Evolutionary conservation across 2,113 vertebrate genomes (phyloP), one percentile per base, ranked within the genome.

Genomic region (Corydoras maculifer): DNA sequence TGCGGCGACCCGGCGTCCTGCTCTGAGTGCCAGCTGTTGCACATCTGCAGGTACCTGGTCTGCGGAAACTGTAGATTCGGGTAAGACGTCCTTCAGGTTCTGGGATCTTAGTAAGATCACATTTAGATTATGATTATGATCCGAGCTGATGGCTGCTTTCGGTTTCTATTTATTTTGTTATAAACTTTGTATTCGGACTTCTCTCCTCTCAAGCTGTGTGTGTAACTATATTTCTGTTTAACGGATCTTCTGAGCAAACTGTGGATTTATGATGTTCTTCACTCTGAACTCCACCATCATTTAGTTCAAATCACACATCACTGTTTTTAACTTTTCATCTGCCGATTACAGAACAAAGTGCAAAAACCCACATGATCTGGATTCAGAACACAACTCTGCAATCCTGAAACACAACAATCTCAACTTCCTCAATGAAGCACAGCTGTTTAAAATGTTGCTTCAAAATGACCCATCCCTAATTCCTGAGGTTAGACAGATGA

Each of bases 381-480:
- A 3, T 12, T 73, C 65, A 3, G 11, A 43, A 11, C 3, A 88
- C 59, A 90, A 90, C 35, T 18, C 2, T 0, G 5, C 11, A 5
- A 12, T 87, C 10, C 68, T 91, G 70, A 70, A 2, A 50, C 78
- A 32, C 10, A 0, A 65, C 8, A 73, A 31, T 43, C 82, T 89
- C 14, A 51, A 81, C 0, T 65, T 78, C 9, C 74, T 91, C 72
- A 67, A 77, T 0, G 81, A 80, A 18, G 79, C 68, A 59, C 82
- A 90, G 67, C 63, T 91, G 57, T 89, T 87, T 78, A 85, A 81
- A 53, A 81, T 91, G 62, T 82, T 91, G 63, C 76, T 91, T 62
- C 89, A 90, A 73, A 91, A 90, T 12, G 89, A 91, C 43, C 78
- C 85, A 0, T 84, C 58, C 5, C 82, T 91, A 61, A 81, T 91